Conservation (phyloP, 1,140 invertebrate species). For the Drosophila kepulauana region DNA sequence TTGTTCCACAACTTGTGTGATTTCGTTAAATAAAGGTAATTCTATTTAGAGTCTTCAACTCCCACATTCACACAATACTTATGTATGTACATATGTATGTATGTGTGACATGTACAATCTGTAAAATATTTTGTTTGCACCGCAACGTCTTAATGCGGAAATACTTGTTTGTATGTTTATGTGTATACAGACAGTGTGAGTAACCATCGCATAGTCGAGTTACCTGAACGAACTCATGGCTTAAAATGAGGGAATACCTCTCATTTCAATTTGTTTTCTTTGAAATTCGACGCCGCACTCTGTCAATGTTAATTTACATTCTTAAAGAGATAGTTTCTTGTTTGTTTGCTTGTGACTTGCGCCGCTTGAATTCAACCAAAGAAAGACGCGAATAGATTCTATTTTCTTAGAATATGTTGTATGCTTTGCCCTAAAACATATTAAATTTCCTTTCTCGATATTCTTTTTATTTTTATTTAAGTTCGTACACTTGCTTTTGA, state of each 20-base stretch:
- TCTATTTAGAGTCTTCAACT: slow-evolving; percentile 9
- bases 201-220: slow-evolving; percentile 21
- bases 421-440: too few species aligned
- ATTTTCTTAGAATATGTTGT: too few species aligned
- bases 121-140: slow-evolving; percentile 37
- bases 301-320: slow-evolving; percentile 15
- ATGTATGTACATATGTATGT: neutral
- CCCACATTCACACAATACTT: neutral
- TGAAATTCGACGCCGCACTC: neutral
- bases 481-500: too few species aligned
- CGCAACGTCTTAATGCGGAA: slow-evolving; percentile 31
- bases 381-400: neutral
- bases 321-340: neutral
- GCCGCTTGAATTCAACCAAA: neutral
- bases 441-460: too few species aligned
- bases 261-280: neutral
- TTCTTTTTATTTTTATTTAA: too few species aligned
- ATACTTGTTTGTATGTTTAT: slow-evolving; percentile 26
- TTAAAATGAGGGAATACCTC: neutral
- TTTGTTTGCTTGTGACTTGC: neutral
- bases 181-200: slow-evolving; percentile 11
- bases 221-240: slow-evolving; percentile 22
- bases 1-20: slow-evolving; percentile 11
- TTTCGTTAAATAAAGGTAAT: slow-evolving; percentile 25
- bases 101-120: slow-evolving; percentile 5